Evolutionary conservation across 92 coral and sea anemone species (phyloP), one percentile per base, ranked within the genome.

Genomic region (Epizoanthus illoricatus): DNA sequence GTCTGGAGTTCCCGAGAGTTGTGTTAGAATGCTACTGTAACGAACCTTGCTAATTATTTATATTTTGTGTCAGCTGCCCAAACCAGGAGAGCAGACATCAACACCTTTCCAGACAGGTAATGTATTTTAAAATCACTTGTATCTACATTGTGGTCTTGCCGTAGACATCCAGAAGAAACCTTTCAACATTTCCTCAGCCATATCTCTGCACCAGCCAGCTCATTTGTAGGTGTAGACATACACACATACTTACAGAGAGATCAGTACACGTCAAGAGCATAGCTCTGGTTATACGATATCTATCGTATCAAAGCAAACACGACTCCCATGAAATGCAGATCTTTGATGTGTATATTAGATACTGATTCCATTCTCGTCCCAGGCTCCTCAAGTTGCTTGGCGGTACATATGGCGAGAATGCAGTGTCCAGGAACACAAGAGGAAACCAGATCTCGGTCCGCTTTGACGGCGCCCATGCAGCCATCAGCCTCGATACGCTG

Each of bases 361-460:
- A 16, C 67, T 52, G 56, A 6, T 52, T 52, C 12, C 56, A 52
- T 52, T 52, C 56, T 52, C 16, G 13, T 9, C 56, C 56, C 74
- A 95, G 98, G 64, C 86, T 95, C 52, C 83, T 95, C 42, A 91
- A 89, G 65, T 82, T 95, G 21, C 86, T 95, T 21, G 84, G 88
- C 40, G 91, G 90, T 61, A 89, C 98, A 4, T 95, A 92, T 68
- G 98, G 98, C 1, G 76, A 85, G 15, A 92, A 91, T 1, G 84
- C 88, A 3, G 98, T 95, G 19, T 75, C 89, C 0, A 65, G 88
- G 23, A 91, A 93, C 20, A 89, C 95, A 3, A 89, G 84, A 56
- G 98, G 98, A 45, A 98, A 95, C 81, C 97, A 95, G 75, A 93
- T 95, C 56, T 94, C 96, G 4, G 93, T 95, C 20, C 86, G 89